A percentile compares a stretch with the other conserved stretches of the same genome.
Evolutionary conservation across 2,888 invertebrate genomes (phyloP).

Genomic region (Parnassius smintheus): DNA sequence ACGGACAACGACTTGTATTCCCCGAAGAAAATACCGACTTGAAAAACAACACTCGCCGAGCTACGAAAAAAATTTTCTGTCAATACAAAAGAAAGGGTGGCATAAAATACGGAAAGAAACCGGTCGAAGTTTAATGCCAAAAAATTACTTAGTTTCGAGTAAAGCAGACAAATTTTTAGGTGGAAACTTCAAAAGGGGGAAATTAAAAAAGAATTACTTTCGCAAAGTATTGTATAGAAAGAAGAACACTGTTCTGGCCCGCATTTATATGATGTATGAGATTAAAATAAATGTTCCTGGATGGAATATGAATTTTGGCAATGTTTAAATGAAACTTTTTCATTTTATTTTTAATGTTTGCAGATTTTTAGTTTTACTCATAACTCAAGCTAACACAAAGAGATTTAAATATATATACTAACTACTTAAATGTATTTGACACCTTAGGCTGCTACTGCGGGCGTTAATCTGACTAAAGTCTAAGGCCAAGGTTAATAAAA

Average conservation of each 20-base stretch:
- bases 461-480: conserved; percentile 5
- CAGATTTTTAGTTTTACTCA: no score
- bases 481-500: conserved; percentile 27
- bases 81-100: conserved; percentile 29
- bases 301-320: background rate
- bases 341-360: no score
- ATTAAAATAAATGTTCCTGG: conserved; percentile 8
- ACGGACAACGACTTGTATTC: background rate
- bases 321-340: no score
- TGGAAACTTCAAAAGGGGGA: conserved; percentile 11
- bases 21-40: no score
- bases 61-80: conserved; percentile 35
- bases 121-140: conserved; percentile 31
- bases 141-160: conserved; percentile 29
- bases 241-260: conserved; percentile 11
- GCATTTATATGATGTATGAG: conserved; percentile 7
- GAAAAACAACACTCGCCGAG: no score
- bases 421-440: background rate
- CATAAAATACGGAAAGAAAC: conserved; percentile 29
- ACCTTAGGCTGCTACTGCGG: background rate
- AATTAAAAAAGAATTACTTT: conserved; percentile 16
- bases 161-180: conserved; percentile 21
- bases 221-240: conserved; percentile 10
- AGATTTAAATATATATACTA: no score
- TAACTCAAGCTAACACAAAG: no score